Evolutionary conservation across 2,888 invertebrate genomes (phyloP).

Genomic region (Agrochola litura): DNA sequence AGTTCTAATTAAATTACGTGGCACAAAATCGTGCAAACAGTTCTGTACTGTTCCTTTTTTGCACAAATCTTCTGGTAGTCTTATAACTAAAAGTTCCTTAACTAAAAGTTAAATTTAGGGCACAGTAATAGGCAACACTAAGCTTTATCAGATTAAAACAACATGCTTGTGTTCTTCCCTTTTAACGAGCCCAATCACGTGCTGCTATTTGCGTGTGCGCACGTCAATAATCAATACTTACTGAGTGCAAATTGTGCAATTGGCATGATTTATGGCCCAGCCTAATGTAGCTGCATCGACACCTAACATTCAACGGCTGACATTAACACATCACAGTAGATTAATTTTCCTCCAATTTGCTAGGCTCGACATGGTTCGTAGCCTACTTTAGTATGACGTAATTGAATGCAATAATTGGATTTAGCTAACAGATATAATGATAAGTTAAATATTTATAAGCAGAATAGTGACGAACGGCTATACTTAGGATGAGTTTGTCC

Average conservation of each 20-base stretch:
- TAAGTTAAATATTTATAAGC: neutral
- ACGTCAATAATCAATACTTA: constrained; percentile 40
- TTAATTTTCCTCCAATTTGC: constrained; percentile 37
- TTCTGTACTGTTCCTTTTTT: neutral
- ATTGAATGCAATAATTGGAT: constrained; percentile 11
- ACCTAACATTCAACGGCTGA: constrained; percentile 41
- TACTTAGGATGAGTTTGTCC: neutral
- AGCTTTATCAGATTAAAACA: neutral
- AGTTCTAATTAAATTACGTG: neutral
- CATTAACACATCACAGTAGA: constrained; percentile 41
- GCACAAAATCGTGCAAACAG: neutral
- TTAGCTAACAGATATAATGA: neutral
- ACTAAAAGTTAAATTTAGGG: neutral
- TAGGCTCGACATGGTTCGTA: constrained; percentile 17
- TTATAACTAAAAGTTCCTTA: neutral
- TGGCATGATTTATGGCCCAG: constrained; percentile 38
- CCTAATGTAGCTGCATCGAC: constrained; percentile 36
- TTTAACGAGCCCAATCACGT: constrained; percentile 21
- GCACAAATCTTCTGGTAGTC: neutral
- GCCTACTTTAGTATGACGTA: constrained; percentile 4
- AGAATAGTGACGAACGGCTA: neutral
- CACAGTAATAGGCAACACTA: too few species aligned
- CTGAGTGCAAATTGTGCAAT: constrained; percentile 48
- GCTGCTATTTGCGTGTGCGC: constrained; percentile 43
- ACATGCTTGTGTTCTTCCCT: neutral